Evolutionary conservation across 2,888 invertebrate genomes (phyloP), one percentile per base, ranked within the genome.

Genomic region (Pseudococcus viburni): DNA sequence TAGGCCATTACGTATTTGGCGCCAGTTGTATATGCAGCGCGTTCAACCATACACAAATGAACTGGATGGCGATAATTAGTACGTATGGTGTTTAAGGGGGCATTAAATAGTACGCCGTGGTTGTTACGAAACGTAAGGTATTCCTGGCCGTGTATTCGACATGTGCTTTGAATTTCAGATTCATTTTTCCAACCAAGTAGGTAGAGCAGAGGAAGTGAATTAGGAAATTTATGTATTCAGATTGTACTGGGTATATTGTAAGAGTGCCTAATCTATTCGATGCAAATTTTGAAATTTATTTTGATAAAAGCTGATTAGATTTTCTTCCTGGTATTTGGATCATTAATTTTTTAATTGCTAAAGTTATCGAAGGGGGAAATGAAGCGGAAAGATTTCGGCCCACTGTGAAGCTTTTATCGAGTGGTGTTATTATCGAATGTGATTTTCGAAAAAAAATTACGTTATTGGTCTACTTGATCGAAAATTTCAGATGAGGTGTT

Each of bases 1-100:
- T 86, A 68, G 86, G 86, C 86, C 68, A 86, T 68, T 68, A 86
- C 68, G 48, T 86, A 73, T 86, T 86, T 86, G 86, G 86, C 86
- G 86, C 86, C 86, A 86, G 73, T 46, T 46, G 77, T 86, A 68
- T 68, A 86, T 42, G 64, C 86, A 42, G 86, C 68, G 42, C 46
- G 80, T 83, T 83, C 80, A 19, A 46, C 80, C 42, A 83, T 42
- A 33, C 17, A 26, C 33, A 73, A 73, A 73, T 73, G 73, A 73
- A 73, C 73, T 73, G 73, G 80, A 83, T 46, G 80, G 46, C 46
- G 73, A 73, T 73, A 83, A 83, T 83, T 83, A 73, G 73, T 73
- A 73, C 73, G 22, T 64, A 64, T 19, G 33, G 77, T 83, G 17
- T 83, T 83, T 46, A 83, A 42, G 42, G 42, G 42, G 80, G 46